Percentiles rank a stretch among this genome's conserved stretches.
Conservation (phyloP, 2,797 vertebrate species). For the Silurus aristotelis region DNA sequence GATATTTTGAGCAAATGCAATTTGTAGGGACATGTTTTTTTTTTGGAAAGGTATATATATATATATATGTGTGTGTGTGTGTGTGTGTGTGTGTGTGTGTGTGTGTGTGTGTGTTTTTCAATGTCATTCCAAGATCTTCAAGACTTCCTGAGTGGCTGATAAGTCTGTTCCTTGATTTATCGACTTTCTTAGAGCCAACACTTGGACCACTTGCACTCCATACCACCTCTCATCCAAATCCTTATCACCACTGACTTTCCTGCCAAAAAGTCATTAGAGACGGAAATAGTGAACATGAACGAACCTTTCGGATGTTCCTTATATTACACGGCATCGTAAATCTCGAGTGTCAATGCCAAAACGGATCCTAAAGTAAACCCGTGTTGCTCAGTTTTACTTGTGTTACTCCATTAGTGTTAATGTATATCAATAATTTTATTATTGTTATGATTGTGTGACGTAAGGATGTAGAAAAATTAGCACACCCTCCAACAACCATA, state of each 20-base stretch:
- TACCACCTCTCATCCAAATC: not conserved
- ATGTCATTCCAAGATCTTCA: not conserved
- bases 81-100: too few relatives aligned
- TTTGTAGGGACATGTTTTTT: not conserved
- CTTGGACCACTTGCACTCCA: not conserved
- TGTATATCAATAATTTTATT: not conserved
- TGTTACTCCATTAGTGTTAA: not conserved
- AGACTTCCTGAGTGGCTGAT: not conserved
- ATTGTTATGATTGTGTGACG: not conserved
- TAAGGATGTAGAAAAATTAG: not conserved
- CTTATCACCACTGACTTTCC: constrained; percentile 5
- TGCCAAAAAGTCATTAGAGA: constrained; percentile 16
- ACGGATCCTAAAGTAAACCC: not conserved
- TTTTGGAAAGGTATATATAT: not conserved
- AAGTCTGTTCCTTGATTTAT: constrained; percentile 1
- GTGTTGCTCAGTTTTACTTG: not conserved
- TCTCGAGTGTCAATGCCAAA: not conserved
- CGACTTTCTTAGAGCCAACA: not conserved
- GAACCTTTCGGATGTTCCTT: not conserved
- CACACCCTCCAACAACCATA: not conserved
- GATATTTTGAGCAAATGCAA: not conserved
- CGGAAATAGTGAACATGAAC: not conserved
- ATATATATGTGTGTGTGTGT: not conserved
- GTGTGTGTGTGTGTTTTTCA: too few relatives aligned
- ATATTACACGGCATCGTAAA: not conserved